Base-by-base conservation (phyloP, 1,140 invertebrate species). In the Aethina tumida region DNA sequence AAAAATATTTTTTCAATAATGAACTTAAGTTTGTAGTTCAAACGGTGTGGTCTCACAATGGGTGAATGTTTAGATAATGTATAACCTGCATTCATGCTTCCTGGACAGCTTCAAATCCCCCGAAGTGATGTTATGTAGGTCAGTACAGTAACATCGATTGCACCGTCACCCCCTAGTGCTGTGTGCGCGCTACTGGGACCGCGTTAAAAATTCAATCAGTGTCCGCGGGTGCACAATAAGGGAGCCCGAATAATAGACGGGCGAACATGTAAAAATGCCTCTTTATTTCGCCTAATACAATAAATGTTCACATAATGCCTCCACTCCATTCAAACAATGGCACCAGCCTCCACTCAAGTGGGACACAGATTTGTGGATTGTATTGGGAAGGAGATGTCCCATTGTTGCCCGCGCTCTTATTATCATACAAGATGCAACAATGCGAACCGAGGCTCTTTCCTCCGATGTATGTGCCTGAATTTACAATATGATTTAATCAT, bases 401-500 rank as follows among this genome's bases (percentile, higher is more conserved):
- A 46, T 46, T 46, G 44, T 46, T 40, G 35, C 16, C 21, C 21
- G 25, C n/a, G n/a, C n/a, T 35, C 32, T 40, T 46, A 46, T 46
- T 46, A 46, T 46, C 44, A 42, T 42, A 42, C 44, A 46, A 39
- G 33, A 12, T 27, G 28, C 28, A 39, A 39, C 37, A 39, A 39
- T 39, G 31, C 39, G 16, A 21, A 31, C 28, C 39, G 39, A 41
- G 29, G 29, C 32, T 12, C 13, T 35, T 36, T 46, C 37, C 39
- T 32, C 35, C 30, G 39, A 16, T 42, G 39, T 46, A 41, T 46
- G 44, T 46, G 39, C 44, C 35, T 37, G 44, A 31, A 28, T 42
- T 46, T 35, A 46, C 39, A 46, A 41, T 42, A 41, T 42, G 42
- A 46, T 46, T 36, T 41, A 39, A 35, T 41, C 27, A 34, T 29